Base-by-base conservation (phyloP, 2,113 vertebrate species). In the Zosterops pallidus region DNA sequence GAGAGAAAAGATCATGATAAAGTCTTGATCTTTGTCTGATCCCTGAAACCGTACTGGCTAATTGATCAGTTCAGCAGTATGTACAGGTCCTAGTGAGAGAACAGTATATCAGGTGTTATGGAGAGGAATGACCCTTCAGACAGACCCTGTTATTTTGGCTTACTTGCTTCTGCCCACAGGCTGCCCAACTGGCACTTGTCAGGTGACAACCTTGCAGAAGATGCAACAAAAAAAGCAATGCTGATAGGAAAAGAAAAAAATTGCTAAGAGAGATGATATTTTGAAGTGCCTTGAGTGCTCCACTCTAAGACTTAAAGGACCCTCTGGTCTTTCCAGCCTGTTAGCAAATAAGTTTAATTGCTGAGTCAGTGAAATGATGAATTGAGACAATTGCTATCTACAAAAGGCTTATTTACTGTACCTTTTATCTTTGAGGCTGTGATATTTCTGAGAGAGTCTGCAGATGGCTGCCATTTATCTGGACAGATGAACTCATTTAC, bases 261-360 rank as follows among this genome's bases (percentile, higher is more conserved):
- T 13, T 19, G 4, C 74, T 81, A 37, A 35, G 84, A 64, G 12
- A 62, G 14, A 41, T 44, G 53, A 65, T 59, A 41, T 63, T 94
- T 86, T 81, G 13, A 88, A 91, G 55, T 53, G 25, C 9, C 15
- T 77, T 63, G n/a, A 55, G 63, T 39, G 12, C 25, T 59, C 26
- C 29, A 29, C 24, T 33, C 59, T 50, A 72, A 65, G 85, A 55
- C 11, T 76, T 69, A 41, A 62, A 80, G 56, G 44, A 63, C 52
- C 14, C n/a, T 53, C 26, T 88, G 39, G 26, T 77, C 29, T 77
- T 88, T 81, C 50, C 52, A 83, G 19, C 2, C 0, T 55, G 42
- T 88, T 90, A 92, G 68, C 56, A 79, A 94, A 41, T 50, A 79
- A 57, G 39, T 81, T 92, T 86, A 88, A 70, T 77, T 47, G n/a